Evolutionary conservation across 2,113 vertebrate species (phyloP), one percentile per base, ranked within the genome.

Genomic region (Donacobius atricapilla): DNA sequence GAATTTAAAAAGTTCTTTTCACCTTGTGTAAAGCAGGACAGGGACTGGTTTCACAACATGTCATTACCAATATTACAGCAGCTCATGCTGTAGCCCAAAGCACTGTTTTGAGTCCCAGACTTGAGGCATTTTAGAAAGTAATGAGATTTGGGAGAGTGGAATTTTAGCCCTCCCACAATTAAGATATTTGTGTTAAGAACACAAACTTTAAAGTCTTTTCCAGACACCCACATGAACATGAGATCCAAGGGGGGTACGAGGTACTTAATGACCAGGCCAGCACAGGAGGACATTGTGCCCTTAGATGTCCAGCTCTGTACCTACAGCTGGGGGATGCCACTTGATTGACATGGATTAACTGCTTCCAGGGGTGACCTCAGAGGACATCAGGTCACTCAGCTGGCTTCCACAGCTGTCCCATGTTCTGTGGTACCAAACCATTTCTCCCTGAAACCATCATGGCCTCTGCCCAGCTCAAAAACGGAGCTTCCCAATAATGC

Each of bases 311-410:
- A 72, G 37, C 45, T 76, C 75, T 53, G 33, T 15, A 30, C 42
- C 78, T 35, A 8, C 24, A 20, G 39, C 0, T 47, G 39, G 33
- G 42, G 10, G 27, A 58, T 33, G 15, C 0, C 2, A 8, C 57
- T 40, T 31, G 56, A 25, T 17, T 40, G 70, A 9, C 6, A 39
- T 0, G 27, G 81, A 56, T 20, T 2, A 22, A 61, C 20, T 75
- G 30, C 53, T 37, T 8, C 20, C 15, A 18, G n/a, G 22, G 15
- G 13, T 30, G 39, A 44, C 30, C 40, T 58, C 66, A 60, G 68
- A 51, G 24, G 28, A 73, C 18, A 31, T 44, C 4, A 24, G 0
- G 0, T 54, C 80, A 58, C 57, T 35, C 53, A 33, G 4, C 15
- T 16, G 18, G 66, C 13, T 40, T 37, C 24, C 64, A 57, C 31